Evolutionary conservation across 2,797 vertebrate genomes (phyloP).

Genomic region (Leptatherina wallacei): DNA sequence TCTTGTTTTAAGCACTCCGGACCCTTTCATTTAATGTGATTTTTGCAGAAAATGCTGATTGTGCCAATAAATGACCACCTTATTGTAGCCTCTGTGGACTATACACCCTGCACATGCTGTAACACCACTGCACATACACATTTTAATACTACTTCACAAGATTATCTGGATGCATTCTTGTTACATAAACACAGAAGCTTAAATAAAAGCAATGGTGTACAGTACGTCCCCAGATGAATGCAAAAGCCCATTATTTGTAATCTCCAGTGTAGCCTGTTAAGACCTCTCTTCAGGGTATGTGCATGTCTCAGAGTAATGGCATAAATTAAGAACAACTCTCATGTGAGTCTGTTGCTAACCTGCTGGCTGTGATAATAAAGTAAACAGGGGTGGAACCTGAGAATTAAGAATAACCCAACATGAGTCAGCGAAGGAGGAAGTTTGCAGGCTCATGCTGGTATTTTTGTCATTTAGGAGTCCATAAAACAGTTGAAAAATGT

Average conservation of each 20-base stretch:
- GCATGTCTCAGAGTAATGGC: not conserved
- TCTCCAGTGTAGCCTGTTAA: conserved; percentile 31
- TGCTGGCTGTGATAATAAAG: conserved; percentile 34
- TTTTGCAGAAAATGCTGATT: no score
- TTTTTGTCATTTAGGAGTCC: not conserved
- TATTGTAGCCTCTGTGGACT: not conserved
- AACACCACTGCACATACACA: not conserved
- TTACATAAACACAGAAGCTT: conserved; percentile 61
- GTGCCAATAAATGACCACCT: not conserved
- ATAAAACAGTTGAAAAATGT: not conserved
- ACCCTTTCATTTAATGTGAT: no score
- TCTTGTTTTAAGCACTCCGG: no score
- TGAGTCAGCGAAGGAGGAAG: not conserved
- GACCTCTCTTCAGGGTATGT: not conserved
- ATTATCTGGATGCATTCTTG: conserved; percentile 60
- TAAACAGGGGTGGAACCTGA: conserved; percentile 62
- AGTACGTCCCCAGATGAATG: conserved; percentile 22
- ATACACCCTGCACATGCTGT: not conserved
- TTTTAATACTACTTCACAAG: conserved; percentile 54
- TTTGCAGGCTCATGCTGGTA: not conserved
- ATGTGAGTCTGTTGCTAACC: conserved; percentile 13
- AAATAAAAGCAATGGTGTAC: conserved; percentile 49
- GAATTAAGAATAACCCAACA: conserved; percentile 23
- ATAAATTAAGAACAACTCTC: conserved; percentile 5
- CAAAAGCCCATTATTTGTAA: conserved; percentile 27